Base-by-base conservation (phyloP, 2,113 vertebrate genomes). In the Microcebus murinus region DNA sequence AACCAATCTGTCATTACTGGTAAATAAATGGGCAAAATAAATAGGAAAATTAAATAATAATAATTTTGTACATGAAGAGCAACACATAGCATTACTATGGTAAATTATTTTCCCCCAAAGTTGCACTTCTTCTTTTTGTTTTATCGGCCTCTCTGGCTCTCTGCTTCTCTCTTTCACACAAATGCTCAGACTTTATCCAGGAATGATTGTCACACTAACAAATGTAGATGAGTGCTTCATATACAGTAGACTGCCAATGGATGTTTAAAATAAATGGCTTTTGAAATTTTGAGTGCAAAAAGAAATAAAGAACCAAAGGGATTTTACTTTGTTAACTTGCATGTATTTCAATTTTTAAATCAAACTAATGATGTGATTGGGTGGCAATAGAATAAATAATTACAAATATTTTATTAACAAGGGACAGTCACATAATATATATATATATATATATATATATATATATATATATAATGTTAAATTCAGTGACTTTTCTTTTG, bases 391-490 rank as follows among this genome's bases (percentile, higher is more conserved):
- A 82, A 42, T 86, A 87, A 45, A 57, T 77, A 67, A 86, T 76
- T 92, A 3, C 11, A 94, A 81, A 88, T 71, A 73, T 86, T 86
- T 97, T 63, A 68, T 94, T 95, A 83, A 73, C 73, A 13, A 29
- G 61, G 15, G 11, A 42, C 0, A 95, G 31, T 85, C 68, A 92
- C 6, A 31, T 50, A 55, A 89, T 21, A 52, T n/a, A 34, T 34
- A 52, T 36, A 36, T n/a, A n/a, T n/a, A n/a, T n/a, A 25, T 61
- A 61, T 61, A 61, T 27, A 17, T 52, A 18, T 18, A 52, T 57
- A 21, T 57, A 52, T 21, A 21, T 34, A 50, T 36, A 70, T 9
- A 39, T n/a, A 6, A 79, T 52, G 48, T n/a, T n/a, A 79, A 79
- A 52, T 34, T 79, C 76, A 55, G 34, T 79, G 4, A n/a, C 31